Evolutionary conservation across 2,888 invertebrate species (phyloP).

Genomic region (Geotrupes spiniger): DNA sequence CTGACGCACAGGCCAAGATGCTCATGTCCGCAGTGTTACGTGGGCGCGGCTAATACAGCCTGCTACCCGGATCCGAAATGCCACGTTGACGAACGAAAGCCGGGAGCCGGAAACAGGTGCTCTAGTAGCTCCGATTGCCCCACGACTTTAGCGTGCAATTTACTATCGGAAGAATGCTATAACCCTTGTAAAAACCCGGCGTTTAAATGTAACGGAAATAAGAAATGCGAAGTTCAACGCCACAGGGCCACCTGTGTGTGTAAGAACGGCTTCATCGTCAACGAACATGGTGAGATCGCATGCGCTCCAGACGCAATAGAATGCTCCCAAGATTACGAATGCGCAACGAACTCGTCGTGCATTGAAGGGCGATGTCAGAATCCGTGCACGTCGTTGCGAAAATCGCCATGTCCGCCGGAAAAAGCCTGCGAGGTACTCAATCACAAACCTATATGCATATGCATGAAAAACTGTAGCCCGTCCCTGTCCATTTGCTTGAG

Average conservation of each 20-base stretch:
- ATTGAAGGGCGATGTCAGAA: conserved; percentile 80
- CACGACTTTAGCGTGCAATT: conserved; percentile 70
- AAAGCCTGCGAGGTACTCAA: conserved; percentile 86
- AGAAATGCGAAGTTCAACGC: conserved; percentile 83
- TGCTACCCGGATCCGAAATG: conserved; percentile 81
- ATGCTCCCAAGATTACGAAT: conserved; percentile 78
- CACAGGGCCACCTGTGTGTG: conserved; percentile 86
- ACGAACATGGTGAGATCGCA: conserved; percentile 81
- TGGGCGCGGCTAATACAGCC: conserved; percentile 75
- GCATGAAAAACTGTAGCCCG: conserved; percentile 82
- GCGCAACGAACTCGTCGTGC: conserved; percentile 83
- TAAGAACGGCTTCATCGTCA: conserved; percentile 83
- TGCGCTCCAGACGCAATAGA: conserved; percentile 78
- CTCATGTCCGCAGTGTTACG: conserved; percentile 84
- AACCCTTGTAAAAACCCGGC: conserved; percentile 73
- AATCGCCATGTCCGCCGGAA: conserved; percentile 72
- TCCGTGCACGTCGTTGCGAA: conserved; percentile 69
- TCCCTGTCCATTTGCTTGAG: conserved; percentile 83
- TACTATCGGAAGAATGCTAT: conserved; percentile 67
- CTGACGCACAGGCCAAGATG: conserved; percentile 83
- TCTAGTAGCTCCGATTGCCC: conserved; percentile 70
- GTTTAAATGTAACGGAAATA: conserved; percentile 74
- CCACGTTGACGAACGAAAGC: conserved; percentile 60
- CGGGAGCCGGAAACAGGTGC: conserved; percentile 59
- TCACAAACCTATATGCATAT: conserved; percentile 83